A percentile compares a stretch with the other conserved stretches of the same genome.
phyloP scores from a whole-genome alignment of 2,113 vertebrate genomes.

The Malaclemys terrapin region DNA sequence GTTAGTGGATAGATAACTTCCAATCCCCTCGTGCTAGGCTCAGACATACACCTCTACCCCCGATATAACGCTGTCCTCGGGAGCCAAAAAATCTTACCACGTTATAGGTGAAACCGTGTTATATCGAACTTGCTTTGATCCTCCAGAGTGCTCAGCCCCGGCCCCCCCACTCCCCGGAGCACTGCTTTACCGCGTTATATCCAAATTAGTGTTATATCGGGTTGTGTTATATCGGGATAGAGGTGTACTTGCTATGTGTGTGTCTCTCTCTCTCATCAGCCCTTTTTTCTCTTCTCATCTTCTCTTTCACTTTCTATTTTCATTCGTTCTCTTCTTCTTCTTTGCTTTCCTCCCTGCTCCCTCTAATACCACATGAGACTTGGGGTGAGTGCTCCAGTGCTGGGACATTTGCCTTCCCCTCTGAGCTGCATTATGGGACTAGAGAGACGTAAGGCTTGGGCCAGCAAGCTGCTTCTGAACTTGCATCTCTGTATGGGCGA shows the following conservation, averaged over 20 bases:
- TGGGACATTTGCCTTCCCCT: not conserved
- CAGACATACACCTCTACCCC: not conserved
- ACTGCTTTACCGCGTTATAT: too few species aligned
- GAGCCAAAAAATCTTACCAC: too few species aligned
- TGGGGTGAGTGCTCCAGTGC: not conserved
- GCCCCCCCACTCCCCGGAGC: too few species aligned
- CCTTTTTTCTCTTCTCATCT: not conserved
- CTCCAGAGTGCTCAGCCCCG: too few species aligned
- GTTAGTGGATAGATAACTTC: not conserved
- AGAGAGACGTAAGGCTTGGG: not conserved
- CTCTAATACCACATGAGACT: not conserved
- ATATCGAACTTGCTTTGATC: too few species aligned
- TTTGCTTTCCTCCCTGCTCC: not conserved
- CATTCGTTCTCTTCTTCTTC: not conserved
- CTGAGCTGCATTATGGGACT: not conserved
- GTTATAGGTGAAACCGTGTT: too few species aligned
- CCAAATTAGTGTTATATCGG: too few species aligned
- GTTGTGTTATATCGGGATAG: too few species aligned
- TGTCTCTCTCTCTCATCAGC: not conserved
- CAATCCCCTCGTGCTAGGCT: too few species aligned
- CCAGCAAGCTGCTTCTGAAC: not conserved
- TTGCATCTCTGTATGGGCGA: accelerated
- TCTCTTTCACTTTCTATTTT: not conserved
- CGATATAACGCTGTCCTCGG: too few species aligned
- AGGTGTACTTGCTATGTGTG: not conserved